Evolutionary conservation across 2,888 invertebrate species (phyloP).

Genomic region (Plebejus anna): DNA sequence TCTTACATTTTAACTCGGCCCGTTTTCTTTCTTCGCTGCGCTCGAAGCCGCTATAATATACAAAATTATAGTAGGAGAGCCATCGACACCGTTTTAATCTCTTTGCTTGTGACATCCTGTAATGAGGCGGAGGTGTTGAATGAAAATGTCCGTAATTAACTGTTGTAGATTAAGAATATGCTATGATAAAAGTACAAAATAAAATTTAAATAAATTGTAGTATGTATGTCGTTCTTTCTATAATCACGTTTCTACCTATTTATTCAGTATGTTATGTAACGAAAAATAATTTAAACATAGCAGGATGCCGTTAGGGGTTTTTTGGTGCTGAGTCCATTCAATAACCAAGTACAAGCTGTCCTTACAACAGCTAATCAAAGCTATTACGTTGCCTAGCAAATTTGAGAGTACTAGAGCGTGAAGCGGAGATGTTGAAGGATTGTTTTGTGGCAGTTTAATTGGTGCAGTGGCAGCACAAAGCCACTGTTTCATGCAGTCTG

Average conservation of each 20-base stretch:
- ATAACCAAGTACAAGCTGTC: not conserved
- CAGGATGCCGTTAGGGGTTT: not conserved
- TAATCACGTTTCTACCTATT: not conserved
- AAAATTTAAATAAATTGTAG: too few relatives aligned
- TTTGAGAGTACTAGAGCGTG: conserved; percentile 33
- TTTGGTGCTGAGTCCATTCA: not conserved
- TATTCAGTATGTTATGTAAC: not conserved
- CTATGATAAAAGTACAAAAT: not conserved
- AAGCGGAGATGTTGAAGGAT: conserved; percentile 40
- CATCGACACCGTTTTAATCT: conserved; percentile 21
- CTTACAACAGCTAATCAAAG: conserved; percentile 15
- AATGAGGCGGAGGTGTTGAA: not conserved
- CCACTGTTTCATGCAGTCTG: conserved; percentile 52
- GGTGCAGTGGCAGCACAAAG: conserved; percentile 54
- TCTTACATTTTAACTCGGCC: conserved; percentile 35
- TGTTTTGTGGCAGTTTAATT: conserved; percentile 60
- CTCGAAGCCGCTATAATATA: not conserved
- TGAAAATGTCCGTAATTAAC: not conserved
- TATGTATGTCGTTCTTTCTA: too few relatives aligned
- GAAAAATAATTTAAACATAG: not conserved
- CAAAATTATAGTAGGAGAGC: not conserved
- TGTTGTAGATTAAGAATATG: not conserved
- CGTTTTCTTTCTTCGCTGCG: conserved; percentile 32
- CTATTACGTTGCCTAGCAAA: conserved; percentile 33
- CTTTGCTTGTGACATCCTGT: not conserved